Base-by-base conservation (phyloP, 1,140 invertebrate genomes). In the Heliothis virescens region DNA sequence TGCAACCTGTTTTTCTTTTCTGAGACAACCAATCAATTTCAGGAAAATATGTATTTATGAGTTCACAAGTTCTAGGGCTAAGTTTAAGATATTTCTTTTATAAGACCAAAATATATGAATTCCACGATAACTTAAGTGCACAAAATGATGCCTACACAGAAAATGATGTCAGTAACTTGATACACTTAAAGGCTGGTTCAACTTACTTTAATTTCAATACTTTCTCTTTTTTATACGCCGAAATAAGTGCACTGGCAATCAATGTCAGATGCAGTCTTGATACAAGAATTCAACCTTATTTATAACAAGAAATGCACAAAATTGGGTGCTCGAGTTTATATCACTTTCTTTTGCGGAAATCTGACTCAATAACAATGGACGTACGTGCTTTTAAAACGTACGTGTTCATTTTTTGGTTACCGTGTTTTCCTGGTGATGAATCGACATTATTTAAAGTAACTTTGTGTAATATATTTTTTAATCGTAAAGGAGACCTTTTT, bases 301-400 rank as follows among this genome's bases (percentile, higher is more conserved):
- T 12, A 9, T 10, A 10, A 11, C 47, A 16, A 65, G 16, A 65
- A 65, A 34, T 65, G 62, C 41, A 47, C 16, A 47, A 63, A 41
- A 65, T 1, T 48, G n/a, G 62, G 62, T 65, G 62, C 41, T 65
- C 62, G 62, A 65, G 62, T 65, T 65, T 59, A 21, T 26, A 26
- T 26, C 57, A 47, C 62, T 65, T 65, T 65, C 62, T 48, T 65
- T 65, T 47, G n/a, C 41, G 62, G 62, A 65, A 65, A 47, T 18
- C 16, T 65, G 34, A 47, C 34, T 47, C 34, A 65, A 18, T 15
- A 65, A 21, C 12, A 12, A 26, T 21, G 21, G 12, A n/a, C n/a
- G 15, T 5, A 65, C 62, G 62, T 65, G 62, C 10, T 18, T 16
- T 48, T n/a, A 16, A 34, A 18, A 59, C n/a, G n/a, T 18, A 65